Evolutionary conservation across 2,888 invertebrate genomes (phyloP).

Genomic region (Tachina grossa): DNA sequence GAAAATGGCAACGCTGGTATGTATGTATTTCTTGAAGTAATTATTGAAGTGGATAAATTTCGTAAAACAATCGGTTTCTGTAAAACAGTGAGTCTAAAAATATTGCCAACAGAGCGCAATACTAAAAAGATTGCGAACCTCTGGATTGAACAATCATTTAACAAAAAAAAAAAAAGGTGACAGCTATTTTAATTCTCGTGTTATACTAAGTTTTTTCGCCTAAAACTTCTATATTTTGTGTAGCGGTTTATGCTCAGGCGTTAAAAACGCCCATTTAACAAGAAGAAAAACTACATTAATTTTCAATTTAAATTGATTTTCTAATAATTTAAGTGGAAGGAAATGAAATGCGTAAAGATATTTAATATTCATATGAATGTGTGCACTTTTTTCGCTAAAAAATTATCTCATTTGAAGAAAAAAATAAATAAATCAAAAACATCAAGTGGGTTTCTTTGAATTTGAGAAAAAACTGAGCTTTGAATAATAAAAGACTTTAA

Average conservation of each 20-base stretch:
- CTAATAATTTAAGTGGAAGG: constrained; percentile 30
- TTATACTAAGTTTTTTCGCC: not conserved
- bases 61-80: no score
- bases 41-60: no score
- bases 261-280: constrained; percentile 58
- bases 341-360: constrained; percentile 46
- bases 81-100: no score
- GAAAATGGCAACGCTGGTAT: no score
- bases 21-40: no score
- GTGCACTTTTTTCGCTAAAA: not conserved
- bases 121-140: not conserved
- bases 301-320: constrained; percentile 63
- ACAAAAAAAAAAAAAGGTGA: not conserved
- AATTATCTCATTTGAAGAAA: not conserved
- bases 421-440: not conserved
- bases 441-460: constrained; percentile 47
- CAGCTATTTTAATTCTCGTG: not conserved
- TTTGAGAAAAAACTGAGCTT: not conserved
- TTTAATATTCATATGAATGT: not conserved
- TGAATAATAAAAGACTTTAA: constrained; percentile 17
- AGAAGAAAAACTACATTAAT: constrained; percentile 36
- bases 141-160: constrained; percentile 10
- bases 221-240: constrained; percentile 13
- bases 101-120: no score
- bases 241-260: constrained; percentile 41